Evolutionary conservation across 2,797 vertebrate genomes (phyloP), one percentile per base, ranked within the genome.

Genomic region (Xerus rutilus): DNA sequence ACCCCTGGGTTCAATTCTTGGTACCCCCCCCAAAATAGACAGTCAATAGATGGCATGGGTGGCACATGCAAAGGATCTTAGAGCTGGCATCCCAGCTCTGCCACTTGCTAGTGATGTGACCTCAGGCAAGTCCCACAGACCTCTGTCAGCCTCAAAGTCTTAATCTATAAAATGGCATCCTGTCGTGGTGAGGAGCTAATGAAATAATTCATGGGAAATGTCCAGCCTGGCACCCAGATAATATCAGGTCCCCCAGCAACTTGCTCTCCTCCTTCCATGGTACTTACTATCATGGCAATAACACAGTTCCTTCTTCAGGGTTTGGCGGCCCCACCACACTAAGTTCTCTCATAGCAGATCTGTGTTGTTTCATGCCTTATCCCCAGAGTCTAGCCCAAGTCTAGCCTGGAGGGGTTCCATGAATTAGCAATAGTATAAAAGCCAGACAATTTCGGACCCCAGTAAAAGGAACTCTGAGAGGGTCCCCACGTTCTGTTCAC

Each of bases 391-490:
- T 52, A 52, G 18, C 21, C 59, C 62, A 78, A 72, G 57, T 43
- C 64, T 64, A 47, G 21, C 32, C 52, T 67, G 74, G 30, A 94
- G 21, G 30, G 39, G 79, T 65, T 65, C 64, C 64, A 59, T 64
- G 35, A 43, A 88, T 74, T 65, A 35, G 35, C 67, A 89, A 78
- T 49, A 45, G 9, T 43, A 82, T 5, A 85, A 32, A 95, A 92
- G 32, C 49, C 30, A 49, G 39, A 79, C 49, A 35, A 93, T 43
- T 74, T 86, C 25, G 57, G n/a, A 86, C 28, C 28, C 52, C 10
- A 88, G 11, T 43, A 83, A 93, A 96, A 88, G 18, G 18, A 79
- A 67, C 8, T 89, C 73, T 39, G 20, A 57, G 65, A 79, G 82
- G 32, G 8, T 25, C 49, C 17, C 69, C 30, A 64, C 84, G 43